Base-by-base conservation (phyloP, 2,888 invertebrate genomes). In the Auanema freiburgensis region DNA sequence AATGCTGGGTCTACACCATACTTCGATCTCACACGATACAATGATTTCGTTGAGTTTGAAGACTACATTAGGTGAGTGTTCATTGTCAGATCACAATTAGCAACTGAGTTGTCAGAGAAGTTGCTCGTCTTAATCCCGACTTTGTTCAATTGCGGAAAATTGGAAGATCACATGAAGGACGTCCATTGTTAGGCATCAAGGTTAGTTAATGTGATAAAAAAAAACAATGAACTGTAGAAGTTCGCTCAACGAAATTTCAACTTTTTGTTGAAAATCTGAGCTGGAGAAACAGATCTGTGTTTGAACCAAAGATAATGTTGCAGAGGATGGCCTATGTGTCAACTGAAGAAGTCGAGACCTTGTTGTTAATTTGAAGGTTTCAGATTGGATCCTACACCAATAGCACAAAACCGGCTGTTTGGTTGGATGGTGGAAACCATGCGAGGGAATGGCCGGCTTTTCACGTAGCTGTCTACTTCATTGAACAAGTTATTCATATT, bases 381-480 rank as follows among this genome's bases (percentile, higher is more conserved):
- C 57, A 62, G 62, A 62, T 62, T 25, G 62, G 62, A 14, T 50
- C 42, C 33, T 40, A 56, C 18, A 60, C 64, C 14, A 65, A 63
- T n/a, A 42, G 55, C 41, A 54, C 66, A 25, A 83, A 83, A 59
- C 77, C 77, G 14, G 77, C 74, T 6, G 72, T 80, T 2, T 83
- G 81, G 81, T 66, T 83, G 51, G 83, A 83, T 57, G 79, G 81
- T 18, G 79, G 80, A 11, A 83, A 80, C 49, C 83, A 83, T 59
- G 80, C 81, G 0, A 66, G 80, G 18, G 83, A 83, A 59, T 83
- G 83, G 83, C 80, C 83, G 1, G 80, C 83, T 0, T 79, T 80
- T 61, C 80, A 81, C 51, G 71, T 76, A 6, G 78, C 79, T 18
- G 67, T 82, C 12, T 83, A 81, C 66, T 81, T 83, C 58, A 83